Conservation (phyloP, 2,113 vertebrate genomes). For the Malurus melanocephalus region DNA sequence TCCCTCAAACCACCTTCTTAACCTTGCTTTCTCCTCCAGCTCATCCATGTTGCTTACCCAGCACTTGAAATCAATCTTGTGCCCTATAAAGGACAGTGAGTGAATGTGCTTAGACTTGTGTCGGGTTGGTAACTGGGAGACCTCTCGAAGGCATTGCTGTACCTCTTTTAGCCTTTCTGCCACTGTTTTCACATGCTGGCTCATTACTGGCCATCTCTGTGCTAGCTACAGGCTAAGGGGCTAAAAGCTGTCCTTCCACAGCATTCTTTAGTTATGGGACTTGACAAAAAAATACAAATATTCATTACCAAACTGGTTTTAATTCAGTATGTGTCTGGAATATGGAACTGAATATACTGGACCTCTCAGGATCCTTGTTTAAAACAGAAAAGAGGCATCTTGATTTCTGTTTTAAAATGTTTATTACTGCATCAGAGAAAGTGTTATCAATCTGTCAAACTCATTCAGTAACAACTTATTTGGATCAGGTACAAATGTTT, state of each 20-base stretch:
- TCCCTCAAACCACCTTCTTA: not conserved
- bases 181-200: not conserved
- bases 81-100: not conserved
- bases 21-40: not conserved
- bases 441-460: slow-evolving; percentile 18
- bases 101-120: not conserved
- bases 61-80: not conserved
- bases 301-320: not conserved
- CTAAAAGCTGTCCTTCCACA: not conserved
- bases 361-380: not conserved
- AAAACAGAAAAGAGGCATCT: not conserved
- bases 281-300: not conserved
- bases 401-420: slow-evolving; percentile 24
- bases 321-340: not conserved
- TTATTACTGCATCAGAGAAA: slow-evolving; percentile 16
- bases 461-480: slow-evolving; percentile 5
- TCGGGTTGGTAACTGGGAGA: not conserved
- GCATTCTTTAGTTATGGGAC: not conserved
- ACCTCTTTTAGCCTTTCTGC: not conserved
- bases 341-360: not conserved
- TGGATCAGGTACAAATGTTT: not conserved
- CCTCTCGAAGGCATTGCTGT: not conserved
- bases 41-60: not conserved
- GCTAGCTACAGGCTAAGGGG: not conserved
- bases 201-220: not conserved